A percentile compares a stretch with the other conserved stretches of the same genome.
These are phyloP conservation scores for Drosophila differens DNA, from an alignment of 2,888 invertebrate species.

Conservation along the genomic window DNA sequence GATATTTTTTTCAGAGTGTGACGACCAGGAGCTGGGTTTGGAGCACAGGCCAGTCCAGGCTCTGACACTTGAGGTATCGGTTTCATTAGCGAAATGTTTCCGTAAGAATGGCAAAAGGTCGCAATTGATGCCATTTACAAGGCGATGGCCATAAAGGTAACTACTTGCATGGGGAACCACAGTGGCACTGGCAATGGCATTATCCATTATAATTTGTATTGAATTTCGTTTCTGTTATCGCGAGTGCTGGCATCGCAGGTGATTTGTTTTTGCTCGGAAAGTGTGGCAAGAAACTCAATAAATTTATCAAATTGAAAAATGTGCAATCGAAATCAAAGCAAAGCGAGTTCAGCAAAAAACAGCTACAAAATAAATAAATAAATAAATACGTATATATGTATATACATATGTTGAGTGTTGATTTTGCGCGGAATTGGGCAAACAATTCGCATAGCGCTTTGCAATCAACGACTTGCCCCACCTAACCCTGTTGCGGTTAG, in stretches of 20 bases:
- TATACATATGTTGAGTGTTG: conserved; percentile 43
- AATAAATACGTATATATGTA: conserved; percentile 26
- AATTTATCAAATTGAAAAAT: conserved; percentile 79
- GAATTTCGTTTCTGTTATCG: conserved; percentile 66
- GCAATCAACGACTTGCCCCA: conserved; percentile 64
- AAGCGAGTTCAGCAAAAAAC: conserved; percentile 31
- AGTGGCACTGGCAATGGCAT: conserved; percentile 29
- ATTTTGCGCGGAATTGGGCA: conserved; percentile 61
- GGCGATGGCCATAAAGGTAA: conserved; percentile 54
- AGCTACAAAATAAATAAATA: conserved; percentile 15
- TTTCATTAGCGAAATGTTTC: conserved; percentile 80
- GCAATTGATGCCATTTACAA: conserved; percentile 79
- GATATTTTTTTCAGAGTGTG: conserved; percentile 8
- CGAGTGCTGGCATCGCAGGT: conserved; percentile 49
- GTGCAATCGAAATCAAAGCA: conserved; percentile 77
- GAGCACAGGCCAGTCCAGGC: conserved; percentile 36
- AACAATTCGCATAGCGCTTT: conserved; percentile 70
- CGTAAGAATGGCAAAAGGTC: conserved; percentile 79
- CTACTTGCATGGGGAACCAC: conserved; percentile 8
- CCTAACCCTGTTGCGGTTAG: conserved; percentile 47
- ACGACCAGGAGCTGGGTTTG: conserved; percentile 42
- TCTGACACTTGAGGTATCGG: conserved; percentile 77
- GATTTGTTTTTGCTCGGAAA: conserved; percentile 64
- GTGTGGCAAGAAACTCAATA: conserved; percentile 53
- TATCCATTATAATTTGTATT: conserved; percentile 73